Conservation (phyloP, 2,113 vertebrate species). For the Pituophis catenifer region DNA sequence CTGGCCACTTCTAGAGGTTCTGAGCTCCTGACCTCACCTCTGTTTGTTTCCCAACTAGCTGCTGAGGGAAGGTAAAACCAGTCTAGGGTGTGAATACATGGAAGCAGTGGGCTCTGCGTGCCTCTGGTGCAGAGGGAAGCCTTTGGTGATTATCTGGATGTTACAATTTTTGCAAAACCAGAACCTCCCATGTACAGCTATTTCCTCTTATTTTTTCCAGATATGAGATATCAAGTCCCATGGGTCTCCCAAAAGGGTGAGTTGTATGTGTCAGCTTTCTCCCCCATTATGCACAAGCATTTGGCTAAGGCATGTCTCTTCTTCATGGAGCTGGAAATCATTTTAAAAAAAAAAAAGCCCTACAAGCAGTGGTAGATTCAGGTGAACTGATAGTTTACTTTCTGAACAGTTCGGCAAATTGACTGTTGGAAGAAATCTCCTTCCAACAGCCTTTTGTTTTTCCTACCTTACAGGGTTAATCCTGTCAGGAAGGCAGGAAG, state of each 20-base stretch:
- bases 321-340: background rate
- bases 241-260: background rate
- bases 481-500: too few species aligned
- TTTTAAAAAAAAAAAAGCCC: background rate
- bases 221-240: background rate
- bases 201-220: background rate
- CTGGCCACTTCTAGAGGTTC: too few species aligned
- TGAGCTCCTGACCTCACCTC: background rate
- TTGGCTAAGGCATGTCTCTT: background rate
- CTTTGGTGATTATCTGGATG: background rate
- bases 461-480: too few species aligned
- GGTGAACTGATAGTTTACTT: too few species aligned
- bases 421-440: too few species aligned
- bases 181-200: background rate
- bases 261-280: background rate
- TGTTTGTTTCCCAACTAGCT: background rate
- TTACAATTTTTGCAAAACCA: background rate
- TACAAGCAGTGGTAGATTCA: too few species aligned
- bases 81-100: background rate
- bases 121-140: background rate
- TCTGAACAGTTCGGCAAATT: too few species aligned
- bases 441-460: too few species aligned
- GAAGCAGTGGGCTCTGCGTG: background rate
- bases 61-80: background rate
- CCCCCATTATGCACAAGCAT: background rate